Base-by-base conservation (phyloP, 1,140 invertebrate genomes). In the Drosophila carrolli region DNA sequence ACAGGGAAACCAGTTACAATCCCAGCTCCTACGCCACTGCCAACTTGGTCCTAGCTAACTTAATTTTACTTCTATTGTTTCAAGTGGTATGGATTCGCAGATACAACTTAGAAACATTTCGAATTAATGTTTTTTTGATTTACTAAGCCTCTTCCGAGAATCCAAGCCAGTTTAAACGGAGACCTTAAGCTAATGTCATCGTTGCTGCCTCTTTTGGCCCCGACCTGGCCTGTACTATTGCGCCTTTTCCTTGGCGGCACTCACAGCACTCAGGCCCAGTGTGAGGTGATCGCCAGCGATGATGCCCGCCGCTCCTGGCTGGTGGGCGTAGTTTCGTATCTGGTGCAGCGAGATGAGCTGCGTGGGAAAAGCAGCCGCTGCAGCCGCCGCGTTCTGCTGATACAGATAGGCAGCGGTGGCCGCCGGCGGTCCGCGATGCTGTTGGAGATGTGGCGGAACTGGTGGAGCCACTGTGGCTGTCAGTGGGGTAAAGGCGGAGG, bases 331-430 rank as follows among this genome's bases (percentile, higher is more conserved):
- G 93, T 98, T 99, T 85, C 98, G 95, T 84, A 99, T 99, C 93
- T 99, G 98, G 93, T 99, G 97, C 57, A 99, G 94, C 72, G 97
- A 98, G 86, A 99, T 98, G 81, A 99, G 94, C 92, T 98, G 98
- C 92, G 98, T 98, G 51, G 98, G 97, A 93, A 98, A 98, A 65
- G 73, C 73, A 4, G 91, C 88, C 70, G 92, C 81, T 73, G 93
- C 82, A 11, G 95, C 94, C 8, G 86, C 95, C 6, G 98, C 80
- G 90, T 93, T 91, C 93, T 91, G 86, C 51, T 90, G 90, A 51
- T 91, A 91, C 0, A 90, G 71, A 55, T 91, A 90, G 16, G 85
- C 85, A 14, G 90, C 90, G 0, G 90, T 83, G 13, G 90, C 70
- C 8, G 82, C 72, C 9, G 85, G 72, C 58, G 96, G 95, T 84